Base-by-base conservation (phyloP, 2,797 vertebrate species). In the Dermochelys coriacea region DNA sequence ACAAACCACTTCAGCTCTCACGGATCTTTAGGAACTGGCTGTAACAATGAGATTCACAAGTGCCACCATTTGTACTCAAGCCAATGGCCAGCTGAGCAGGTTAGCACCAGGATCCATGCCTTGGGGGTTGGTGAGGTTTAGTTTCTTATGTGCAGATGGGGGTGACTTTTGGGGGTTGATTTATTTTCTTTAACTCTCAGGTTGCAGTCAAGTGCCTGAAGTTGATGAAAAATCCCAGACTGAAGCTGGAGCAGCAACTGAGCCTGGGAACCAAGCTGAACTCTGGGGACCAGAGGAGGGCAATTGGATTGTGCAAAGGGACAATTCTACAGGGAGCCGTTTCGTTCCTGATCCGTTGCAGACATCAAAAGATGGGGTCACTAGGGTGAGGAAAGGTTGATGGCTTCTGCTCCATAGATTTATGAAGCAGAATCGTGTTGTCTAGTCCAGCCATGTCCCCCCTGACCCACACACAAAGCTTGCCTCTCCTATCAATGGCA, bases 161-260 rank as follows among this genome's bases (percentile, higher is more conserved):
- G 16, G 21, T 12, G 10, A 47, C 4, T 34, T 52, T 27, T n/a
- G 37, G 64, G 10, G 3, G 8, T 59, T 61, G 19, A 68, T 82
- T 84, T 91, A 82, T 68, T 45, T 52, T n/a, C 23, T 52, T 50
- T 80, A 12, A 4, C 80, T 86, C 89, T 88, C 88, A 23, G 21
- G 68, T 57, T 77, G 50, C 55, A 31, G 23, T 6, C 94, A 80
- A 75, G 8, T 82, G 57, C 47, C 85, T 85, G n/a, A 3, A 1
- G 45, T 82, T 90, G 59, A 55, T 64, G 49, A 49, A 89, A 88
- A 96, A 75, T 87, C 88, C 82, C 79, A 90, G 41, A 78, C 59
- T 41, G 61, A 81, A 93, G 90, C 57, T 90, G 50, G 90, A 93
- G 31, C 54, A 82, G 84, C 47, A 80, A 49, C 34, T 82, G 89